These are phyloP conservation scores for Lophius piscatorius DNA, from an alignment of 2,113 vertebrate species.

Conservation along the genomic window DNA sequence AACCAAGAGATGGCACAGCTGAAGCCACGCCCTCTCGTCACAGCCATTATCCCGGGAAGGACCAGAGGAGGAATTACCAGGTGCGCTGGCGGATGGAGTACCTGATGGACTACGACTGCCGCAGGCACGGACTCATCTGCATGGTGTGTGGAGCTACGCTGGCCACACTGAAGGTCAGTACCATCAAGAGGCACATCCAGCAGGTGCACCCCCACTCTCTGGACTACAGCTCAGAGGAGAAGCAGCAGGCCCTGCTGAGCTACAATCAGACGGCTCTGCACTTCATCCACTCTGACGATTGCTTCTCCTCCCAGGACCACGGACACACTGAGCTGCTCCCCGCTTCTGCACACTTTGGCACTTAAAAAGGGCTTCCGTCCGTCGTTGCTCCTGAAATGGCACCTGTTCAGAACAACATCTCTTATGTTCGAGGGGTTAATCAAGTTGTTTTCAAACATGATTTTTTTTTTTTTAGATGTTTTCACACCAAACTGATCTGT, in stretches of 20 bases:
- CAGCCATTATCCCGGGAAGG: constrained; percentile 83
- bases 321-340: constrained; percentile 40
- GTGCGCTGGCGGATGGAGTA: constrained; percentile 88
- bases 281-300: constrained; percentile 78
- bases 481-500: too few species aligned
- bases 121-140: constrained; percentile 85
- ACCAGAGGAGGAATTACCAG: constrained; percentile 92
- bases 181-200: constrained; percentile 88
- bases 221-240: constrained; percentile 82
- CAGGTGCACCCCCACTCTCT: constrained; percentile 91
- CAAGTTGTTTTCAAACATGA: constrained; percentile 1
- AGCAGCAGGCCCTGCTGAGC: constrained; percentile 83
- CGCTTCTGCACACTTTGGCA: constrained; percentile 36
- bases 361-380: constrained; percentile 51
- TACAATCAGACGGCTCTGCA: constrained; percentile 83
- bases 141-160: constrained; percentile 87
- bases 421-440: not conserved
- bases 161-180: constrained; percentile 88
- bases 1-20: not conserved
- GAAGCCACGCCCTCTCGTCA: constrained; percentile 48
- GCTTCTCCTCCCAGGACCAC: constrained; percentile 75
- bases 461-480: not conserved
- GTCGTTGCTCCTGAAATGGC: constrained; percentile 8
- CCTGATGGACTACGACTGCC: constrained; percentile 92
- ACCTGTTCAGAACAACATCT: constrained; percentile 41